Conservation (phyloP, 2,888 invertebrate species). For the Thysanoteuthis rhombus region DNA sequence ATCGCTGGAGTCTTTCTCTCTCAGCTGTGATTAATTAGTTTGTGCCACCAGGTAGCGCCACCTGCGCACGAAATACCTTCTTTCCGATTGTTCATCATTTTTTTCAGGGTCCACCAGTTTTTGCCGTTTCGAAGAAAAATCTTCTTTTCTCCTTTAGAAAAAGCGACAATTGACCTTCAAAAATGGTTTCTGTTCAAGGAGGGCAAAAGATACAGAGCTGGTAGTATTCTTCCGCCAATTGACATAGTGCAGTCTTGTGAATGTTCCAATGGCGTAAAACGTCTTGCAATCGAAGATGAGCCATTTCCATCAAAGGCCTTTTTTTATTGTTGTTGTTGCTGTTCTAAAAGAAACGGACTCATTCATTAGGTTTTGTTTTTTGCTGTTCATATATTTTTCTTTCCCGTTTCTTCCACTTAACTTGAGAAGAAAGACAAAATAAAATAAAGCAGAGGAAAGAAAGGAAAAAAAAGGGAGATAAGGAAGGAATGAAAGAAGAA, state of each 20-base stretch:
- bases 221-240: background rate
- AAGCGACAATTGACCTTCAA: background rate
- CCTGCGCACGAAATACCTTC: background rate
- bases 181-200: background rate
- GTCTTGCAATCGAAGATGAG: background rate
- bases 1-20: background rate
- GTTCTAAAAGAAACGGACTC: background rate
- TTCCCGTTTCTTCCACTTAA: no score
- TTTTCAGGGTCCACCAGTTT: background rate
- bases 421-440: no score
- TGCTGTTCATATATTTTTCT: no score
- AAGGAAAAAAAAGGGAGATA: no score
- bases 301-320: background rate
- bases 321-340: background rate
- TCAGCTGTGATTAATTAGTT: background rate
- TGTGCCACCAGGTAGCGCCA: background rate
- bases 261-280: background rate
- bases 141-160: background rate
- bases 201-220: background rate
- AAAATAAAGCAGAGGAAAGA: no score
- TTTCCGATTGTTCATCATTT: background rate
- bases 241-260: no score
- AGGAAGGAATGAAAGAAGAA: no score
- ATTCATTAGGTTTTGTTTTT: background rate
- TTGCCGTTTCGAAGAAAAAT: background rate